Conservation (phyloP, 1,140 invertebrate species). For the Drosophila albomicans region DNA sequence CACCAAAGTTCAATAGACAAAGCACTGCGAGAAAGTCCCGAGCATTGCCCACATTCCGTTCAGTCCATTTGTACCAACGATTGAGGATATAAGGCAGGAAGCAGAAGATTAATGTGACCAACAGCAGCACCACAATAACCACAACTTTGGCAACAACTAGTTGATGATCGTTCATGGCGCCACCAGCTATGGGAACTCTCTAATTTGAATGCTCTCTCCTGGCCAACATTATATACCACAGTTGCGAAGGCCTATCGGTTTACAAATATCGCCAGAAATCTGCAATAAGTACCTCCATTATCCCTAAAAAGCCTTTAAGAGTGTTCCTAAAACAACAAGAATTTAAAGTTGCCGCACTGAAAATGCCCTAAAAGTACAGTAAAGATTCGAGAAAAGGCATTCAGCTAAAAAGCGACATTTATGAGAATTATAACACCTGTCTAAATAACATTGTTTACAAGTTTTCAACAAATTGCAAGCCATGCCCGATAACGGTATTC, state of each 20-base stretch:
- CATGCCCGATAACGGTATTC: not conserved
- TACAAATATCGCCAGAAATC: constrained; percentile 18
- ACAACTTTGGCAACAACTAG: constrained; percentile 88
- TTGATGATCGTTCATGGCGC: constrained; percentile 59
- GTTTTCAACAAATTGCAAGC: not conserved
- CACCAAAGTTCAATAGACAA: constrained; percentile 93
- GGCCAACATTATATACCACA: constrained; percentile 24
- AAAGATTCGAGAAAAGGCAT: not conserved
- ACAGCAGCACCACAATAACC: constrained; percentile 89
- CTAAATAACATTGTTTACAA: not conserved
- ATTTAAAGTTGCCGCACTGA: not conserved
- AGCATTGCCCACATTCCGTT: constrained; percentile 85
- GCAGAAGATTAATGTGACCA: constrained; percentile 89
- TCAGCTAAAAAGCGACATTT: not conserved
- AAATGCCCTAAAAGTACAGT: constrained; percentile 7
- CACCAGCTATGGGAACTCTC: not conserved
- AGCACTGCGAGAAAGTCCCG: constrained; percentile 85
- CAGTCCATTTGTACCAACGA: constrained; percentile 87
- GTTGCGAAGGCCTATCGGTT: constrained; percentile 3
- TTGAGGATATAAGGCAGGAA: constrained; percentile 89
- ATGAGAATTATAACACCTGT: not conserved
- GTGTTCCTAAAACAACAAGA: not conserved
- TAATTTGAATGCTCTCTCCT: not conserved
- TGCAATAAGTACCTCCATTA: constrained; percentile 1
- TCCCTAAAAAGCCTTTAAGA: constrained; percentile 22